Evolutionary conservation across 2,113 vertebrate genomes (phyloP).

Genomic region (Muntiacus muntjak): DNA sequence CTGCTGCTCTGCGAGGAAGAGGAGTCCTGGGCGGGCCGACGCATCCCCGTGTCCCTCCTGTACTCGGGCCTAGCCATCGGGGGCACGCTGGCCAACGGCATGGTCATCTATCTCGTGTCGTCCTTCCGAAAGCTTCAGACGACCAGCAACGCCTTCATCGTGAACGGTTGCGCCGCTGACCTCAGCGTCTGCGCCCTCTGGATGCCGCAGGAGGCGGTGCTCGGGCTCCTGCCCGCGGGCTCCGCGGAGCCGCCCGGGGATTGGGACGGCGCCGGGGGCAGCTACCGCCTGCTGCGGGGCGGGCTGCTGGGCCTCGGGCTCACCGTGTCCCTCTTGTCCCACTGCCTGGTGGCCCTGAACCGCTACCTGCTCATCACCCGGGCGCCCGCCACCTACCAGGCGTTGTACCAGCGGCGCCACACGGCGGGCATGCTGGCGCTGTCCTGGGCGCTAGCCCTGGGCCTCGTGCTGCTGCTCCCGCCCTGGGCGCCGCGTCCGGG

Average conservation of each 20-base stretch:
- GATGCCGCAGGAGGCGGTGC: slow-evolving; percentile 90
- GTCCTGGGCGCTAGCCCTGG: slow-evolving; percentile 86
- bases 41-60: slow-evolving; percentile 83
- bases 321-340: slow-evolving; percentile 87
- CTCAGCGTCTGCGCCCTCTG: slow-evolving; percentile 89
- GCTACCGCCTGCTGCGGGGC: slow-evolving; percentile 83
- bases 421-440: slow-evolving; percentile 86
- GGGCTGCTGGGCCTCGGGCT: slow-evolving; percentile 86
- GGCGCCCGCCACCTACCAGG: slow-evolving; percentile 87
- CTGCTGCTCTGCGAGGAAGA: slow-evolving; percentile 83
- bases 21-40: slow-evolving; percentile 78
- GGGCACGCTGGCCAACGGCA: slow-evolving; percentile 87
- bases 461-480: slow-evolving; percentile 81
- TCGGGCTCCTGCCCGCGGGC: slow-evolving; percentile 81
- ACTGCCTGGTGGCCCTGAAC: slow-evolving; percentile 91
- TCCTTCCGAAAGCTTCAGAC: slow-evolving; percentile 90
- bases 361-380: slow-evolving; percentile 90
- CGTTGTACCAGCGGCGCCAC: slow-evolving; percentile 86
- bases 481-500: slow-evolving; percentile 74
- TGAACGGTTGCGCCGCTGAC: slow-evolving; percentile 89
- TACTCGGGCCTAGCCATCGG: slow-evolving; percentile 86
- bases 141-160: slow-evolving; percentile 90
- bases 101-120: slow-evolving; percentile 89
- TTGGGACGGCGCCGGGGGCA: slow-evolving; percentile 64
- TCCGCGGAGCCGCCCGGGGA: slow-evolving; percentile 42